phyloP scores from a whole-genome alignment of 2,797 vertebrate species.

The Acridotheres tristis region DNA sequence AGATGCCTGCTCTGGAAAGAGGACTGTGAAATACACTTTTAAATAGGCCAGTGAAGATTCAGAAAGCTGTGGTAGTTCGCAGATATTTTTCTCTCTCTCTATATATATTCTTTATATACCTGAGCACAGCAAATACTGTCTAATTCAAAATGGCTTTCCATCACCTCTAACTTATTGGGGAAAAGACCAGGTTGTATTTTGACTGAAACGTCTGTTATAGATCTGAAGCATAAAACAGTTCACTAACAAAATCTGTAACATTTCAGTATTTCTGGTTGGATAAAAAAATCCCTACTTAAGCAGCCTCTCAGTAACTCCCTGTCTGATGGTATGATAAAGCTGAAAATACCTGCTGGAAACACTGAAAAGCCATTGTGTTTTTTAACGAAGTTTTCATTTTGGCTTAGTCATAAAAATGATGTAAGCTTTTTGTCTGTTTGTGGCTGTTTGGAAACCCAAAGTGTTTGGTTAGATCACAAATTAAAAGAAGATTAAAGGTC shows the following conservation, averaged over 20 bases:
- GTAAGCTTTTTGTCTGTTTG: background rate
- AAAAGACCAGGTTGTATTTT: background rate
- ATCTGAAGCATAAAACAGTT: background rate
- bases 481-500: background rate
- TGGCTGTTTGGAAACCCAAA: background rate
- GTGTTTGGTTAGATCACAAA: background rate
- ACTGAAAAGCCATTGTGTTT: background rate
- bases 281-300: background rate
- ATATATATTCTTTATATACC: background rate
- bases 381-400: background rate
- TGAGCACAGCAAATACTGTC: background rate
- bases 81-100: background rate
- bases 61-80: background rate
- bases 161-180: background rate
- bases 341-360: background rate
- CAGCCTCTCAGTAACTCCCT: background rate
- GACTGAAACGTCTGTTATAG: background rate
- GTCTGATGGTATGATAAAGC: background rate
- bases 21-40: background rate
- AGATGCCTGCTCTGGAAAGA: constrained; percentile 7
- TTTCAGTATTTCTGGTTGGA: background rate
- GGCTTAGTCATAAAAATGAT: background rate
- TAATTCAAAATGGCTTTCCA: background rate
- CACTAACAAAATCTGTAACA: background rate
- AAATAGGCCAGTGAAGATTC: background rate